Evolutionary conservation across 2,113 vertebrate species (phyloP).

Genomic region (Stomatorhinus ivindoensis): DNA sequence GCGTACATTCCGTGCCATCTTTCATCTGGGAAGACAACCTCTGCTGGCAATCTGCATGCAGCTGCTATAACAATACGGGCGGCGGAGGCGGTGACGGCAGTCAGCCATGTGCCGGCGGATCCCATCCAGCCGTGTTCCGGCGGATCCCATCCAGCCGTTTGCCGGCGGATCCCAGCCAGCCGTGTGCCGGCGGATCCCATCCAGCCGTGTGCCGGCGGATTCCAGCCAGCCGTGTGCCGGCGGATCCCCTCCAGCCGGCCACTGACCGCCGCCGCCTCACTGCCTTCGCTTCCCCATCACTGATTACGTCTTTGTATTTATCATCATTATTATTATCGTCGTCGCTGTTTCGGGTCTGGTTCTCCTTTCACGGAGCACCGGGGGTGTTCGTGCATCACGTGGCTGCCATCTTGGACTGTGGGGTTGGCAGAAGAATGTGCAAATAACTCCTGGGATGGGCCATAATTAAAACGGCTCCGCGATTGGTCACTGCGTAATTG

Average conservation of each 20-base stretch:
- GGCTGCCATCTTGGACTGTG: no score
- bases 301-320: neutral
- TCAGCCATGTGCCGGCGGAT: conserved; percentile 60
- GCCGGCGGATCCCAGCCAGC: no score
- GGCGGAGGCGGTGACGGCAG: conserved; percentile 36
- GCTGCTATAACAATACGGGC: conserved; percentile 54
- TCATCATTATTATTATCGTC: neutral
- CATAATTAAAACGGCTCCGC: neutral
- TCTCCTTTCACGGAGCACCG: neutral
- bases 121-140: conserved; percentile 54
- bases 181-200: conserved; percentile 21
- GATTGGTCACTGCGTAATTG: neutral
- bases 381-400: neutral
- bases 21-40: conserved; percentile 94
- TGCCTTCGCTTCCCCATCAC: neutral
- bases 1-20: conserved; percentile 86
- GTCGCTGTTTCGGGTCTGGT: neutral
- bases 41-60: conserved; percentile 73
- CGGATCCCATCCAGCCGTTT: conserved; percentile 35
- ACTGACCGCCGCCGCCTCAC: neutral
- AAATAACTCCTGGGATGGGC: neutral
- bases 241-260: conserved; percentile 46
- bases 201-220: conserved; percentile 28
- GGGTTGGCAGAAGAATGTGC: neutral
- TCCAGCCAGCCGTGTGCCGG: conserved; percentile 43